These are phyloP conservation scores for Corythoichthys intestinalis DNA, from an alignment of 2,113 vertebrate genomes.

Conservation along the genomic window DNA sequence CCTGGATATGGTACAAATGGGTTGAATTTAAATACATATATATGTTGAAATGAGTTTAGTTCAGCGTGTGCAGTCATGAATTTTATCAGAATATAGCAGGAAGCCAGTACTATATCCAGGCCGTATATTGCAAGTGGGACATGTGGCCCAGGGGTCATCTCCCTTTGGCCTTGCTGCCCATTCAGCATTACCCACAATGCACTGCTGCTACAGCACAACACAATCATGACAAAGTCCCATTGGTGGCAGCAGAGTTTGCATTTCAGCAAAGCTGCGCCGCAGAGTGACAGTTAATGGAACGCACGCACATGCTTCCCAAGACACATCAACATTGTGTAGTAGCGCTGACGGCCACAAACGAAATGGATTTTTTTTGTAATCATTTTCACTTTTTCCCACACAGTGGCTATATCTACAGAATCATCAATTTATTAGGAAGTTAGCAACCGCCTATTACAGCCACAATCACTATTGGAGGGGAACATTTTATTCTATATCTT, in stretches of 20 bases:
- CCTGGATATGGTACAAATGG: slow-evolving; percentile 11
- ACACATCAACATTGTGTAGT: slow-evolving; percentile 38
- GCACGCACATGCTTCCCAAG: slow-evolving; percentile 52
- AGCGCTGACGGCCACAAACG: slow-evolving; percentile 56
- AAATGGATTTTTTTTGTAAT: slow-evolving; percentile 43
- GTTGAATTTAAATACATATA: slow-evolving; percentile 50
- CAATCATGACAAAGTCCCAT: slow-evolving; percentile 64
- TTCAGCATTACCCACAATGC: slow-evolving; percentile 66
- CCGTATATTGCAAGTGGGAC: slow-evolving; percentile 47
- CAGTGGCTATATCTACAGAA: not conserved
- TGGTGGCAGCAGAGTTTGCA: slow-evolving; percentile 59
- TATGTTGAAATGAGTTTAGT: slow-evolving; percentile 4
- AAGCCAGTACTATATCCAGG: not conserved
- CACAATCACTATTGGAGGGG: too few species aligned
- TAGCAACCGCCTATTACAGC: too few species aligned
- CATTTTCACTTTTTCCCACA: slow-evolving; percentile 28
- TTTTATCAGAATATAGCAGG: not conserved
- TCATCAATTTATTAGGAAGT: not conserved
- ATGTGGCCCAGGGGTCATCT: slow-evolving; percentile 63
- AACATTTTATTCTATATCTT: too few species aligned
- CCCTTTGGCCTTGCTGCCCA: slow-evolving; percentile 60
- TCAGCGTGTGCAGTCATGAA: not conserved
- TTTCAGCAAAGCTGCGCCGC: slow-evolving; percentile 53
- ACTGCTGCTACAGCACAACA: slow-evolving; percentile 58
- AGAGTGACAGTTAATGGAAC: slow-evolving; percentile 63